Base-by-base conservation (phyloP, 1,140 invertebrate species). In the Pemphigus obesinymphae region DNA sequence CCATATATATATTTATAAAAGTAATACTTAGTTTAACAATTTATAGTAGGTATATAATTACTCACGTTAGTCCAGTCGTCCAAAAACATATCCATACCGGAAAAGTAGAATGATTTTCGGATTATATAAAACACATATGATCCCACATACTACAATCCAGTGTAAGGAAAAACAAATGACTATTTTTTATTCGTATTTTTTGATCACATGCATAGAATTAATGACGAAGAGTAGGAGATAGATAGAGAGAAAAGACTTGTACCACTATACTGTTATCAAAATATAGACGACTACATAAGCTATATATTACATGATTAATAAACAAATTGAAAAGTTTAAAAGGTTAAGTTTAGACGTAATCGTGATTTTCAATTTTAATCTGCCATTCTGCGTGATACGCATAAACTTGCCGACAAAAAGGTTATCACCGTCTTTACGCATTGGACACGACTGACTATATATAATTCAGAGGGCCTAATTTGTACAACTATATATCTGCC, bases 11-110 rank as follows among this genome's bases (percentile, higher is more conserved):
- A n/a, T n/a, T n/a, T n/a, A n/a, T n/a, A n/a, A n/a, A n/a, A n/a
- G n/a, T n/a, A n/a, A n/a, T n/a, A n/a, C n/a, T n/a, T n/a, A n/a
- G n/a, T n/a, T n/a, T n/a, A n/a, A n/a, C n/a, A n/a, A n/a, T n/a
- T n/a, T n/a, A n/a, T n/a, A n/a, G n/a, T n/a, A n/a, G n/a, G n/a
- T n/a, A n/a, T n/a, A n/a, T n/a, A n/a, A n/a, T 50, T 80, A 80
- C 76, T 80, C 55, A 80, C 76, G 76, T 80, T 80, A 45, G 34
- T 61, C 76, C 76, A 80, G 26, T 80, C 76, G 29, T 80, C 76
- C 29, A 80, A 63, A 80, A 80, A 80, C 23, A 23, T 63, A 37
- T 76, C 73, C 73, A 76, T 76, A 7, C 40, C 23, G 20, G 20
- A 37, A 26, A 37, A 55, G 8, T 20, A 8, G 20, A 76, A 76